Evolutionary conservation across 53 echinoderm and acorn worm species (phyloP), one percentile per base, ranked within the genome.

Genomic region (Paracentrotus lividus): DNA sequence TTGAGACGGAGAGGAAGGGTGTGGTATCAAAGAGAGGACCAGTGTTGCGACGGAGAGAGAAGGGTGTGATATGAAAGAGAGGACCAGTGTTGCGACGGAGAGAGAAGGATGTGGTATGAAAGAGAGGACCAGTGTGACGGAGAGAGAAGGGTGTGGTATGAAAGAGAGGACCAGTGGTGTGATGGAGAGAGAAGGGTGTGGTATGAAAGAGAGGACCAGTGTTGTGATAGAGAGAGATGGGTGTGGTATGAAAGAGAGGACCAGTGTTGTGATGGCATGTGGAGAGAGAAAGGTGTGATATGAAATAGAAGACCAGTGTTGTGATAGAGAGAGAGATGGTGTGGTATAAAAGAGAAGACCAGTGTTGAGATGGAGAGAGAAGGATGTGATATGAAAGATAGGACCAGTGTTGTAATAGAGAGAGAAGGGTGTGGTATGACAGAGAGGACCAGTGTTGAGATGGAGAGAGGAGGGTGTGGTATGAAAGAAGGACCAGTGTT

Each of bases 381-480:
- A 66, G 34, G 26, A 14, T 0, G 10, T 66, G 66, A 32, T 33
- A 66, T 33, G 66, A 31, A 66, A 66, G 66, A 66, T 9, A 33
- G 12, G 32, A 66, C 33, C n/a, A 66, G 32, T 66, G 66, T 66
- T 66, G 34, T 66, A 32, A 33, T 66, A 21, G 66, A 33, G 66
- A 42, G 76, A 76, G 43, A 18, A 76, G 42, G 42, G 76, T 69
- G 36, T 31, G 69, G 69, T 31, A 69, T 69, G 26, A 64, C 29
- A 69, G 8, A 34, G 23, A 42, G 42, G 43, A 16, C 76, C 42
- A 76, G 40, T 38, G 76, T 38, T 76, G 40, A 21, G 76, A 65
- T 65, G 65, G 65, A 65, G 65, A 65, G 66, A 66, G 66, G 32
- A 66, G 29, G 66, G n/a, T 51, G 51, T 51, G 51, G 51, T 51